Base-by-base conservation (phyloP, 2,797 vertebrate species). In the Trematomus bernacchii region DNA sequence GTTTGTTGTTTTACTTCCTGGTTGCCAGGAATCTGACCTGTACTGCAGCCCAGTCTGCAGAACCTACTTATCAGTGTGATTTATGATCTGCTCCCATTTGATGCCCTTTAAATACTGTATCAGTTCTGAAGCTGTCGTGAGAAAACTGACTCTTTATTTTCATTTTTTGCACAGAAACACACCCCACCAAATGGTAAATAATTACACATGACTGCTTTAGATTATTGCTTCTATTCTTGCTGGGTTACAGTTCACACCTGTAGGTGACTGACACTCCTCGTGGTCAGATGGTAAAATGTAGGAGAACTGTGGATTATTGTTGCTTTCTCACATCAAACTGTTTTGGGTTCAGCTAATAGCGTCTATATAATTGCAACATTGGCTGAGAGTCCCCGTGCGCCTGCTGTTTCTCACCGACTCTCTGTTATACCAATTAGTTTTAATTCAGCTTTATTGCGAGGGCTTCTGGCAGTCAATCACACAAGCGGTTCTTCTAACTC, bases 241-340 rank as follows among this genome's bases (percentile, higher is more conserved):
- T 83, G 47, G 47, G 72, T 80, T 71, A 48, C 30, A 69, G 27
- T 75, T 84, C 47, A 69, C n/a, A 13, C 19, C 72, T 78, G 65
- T 54, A 74, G 80, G 79, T 85, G 82, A 81, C 73, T 64, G 78
- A 85, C 77, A 76, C 67, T 75, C 78, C 77, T 84, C 53, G 52
- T 65, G 61, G 65, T 71, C 58, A 55, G 58, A 69, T 59, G 62
- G 73, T 76, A 60, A 85, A 78, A 77, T 63, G 54, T 3, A 58
- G 60, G 52, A 82, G 64, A 84, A 87, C 77, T 79, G 66, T 84
- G 66, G 18, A 62, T 71, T 71, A 77, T 74, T 89, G 66, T 21
- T 76, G 12, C 44, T 77, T 79, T 80, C 67, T 73, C 37, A 40
- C 55, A 4, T 79, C 42, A 33, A 80, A 68, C 57, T 21, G 74